Evolutionary conservation across 2,797 vertebrate species (phyloP), one percentile per base, ranked within the genome.

Genomic region (Pipistrellus nathusii): DNA sequence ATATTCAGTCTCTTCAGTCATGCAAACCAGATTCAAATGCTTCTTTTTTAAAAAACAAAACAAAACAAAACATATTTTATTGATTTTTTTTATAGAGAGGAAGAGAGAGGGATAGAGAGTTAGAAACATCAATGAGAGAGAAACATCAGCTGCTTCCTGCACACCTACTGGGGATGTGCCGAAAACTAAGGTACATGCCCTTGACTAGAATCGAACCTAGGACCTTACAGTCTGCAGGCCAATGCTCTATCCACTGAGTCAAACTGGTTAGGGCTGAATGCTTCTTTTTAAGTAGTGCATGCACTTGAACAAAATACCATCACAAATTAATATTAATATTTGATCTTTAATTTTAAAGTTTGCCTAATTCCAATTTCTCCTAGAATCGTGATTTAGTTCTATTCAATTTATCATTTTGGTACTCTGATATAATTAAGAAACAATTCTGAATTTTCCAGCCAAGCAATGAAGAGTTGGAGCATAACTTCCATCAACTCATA

Each of bases 1-100:
- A 95, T 8, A 81, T 59, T 93, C 13, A 89, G 94, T 96, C 77
- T 80, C 68, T 30, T 68, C 44, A 95, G 85, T 81, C 96, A 95
- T 95, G 64, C 72, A 94, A 95, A 92, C 21, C 51, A 81, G 41
- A 46, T 66, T 71, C 76, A 69, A 55, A 64, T 23, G 64, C 64
- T 51, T 87, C 83, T 35, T 30, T 66, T 55, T 41, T 41, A 8
- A 21, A 55, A 20, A 21, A 55, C 20, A 55, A 55, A 23, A 3
- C 21, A 23, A 21, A 53, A 53, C 17, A 4, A 55, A 21, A 21
- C 20, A 9, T 23, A 55, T 55, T 55, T 55, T 55, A 55, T 55
- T 55, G 53, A 55, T 55, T 55, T 55, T 38, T 55, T 55, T 55
- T 55, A 27, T 0, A 59, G 57, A 59, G 57, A 59, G 57, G 25